Evolutionary conservation across 2,888 invertebrate genomes (phyloP).

Genomic region (Heliconius ethilla): DNA sequence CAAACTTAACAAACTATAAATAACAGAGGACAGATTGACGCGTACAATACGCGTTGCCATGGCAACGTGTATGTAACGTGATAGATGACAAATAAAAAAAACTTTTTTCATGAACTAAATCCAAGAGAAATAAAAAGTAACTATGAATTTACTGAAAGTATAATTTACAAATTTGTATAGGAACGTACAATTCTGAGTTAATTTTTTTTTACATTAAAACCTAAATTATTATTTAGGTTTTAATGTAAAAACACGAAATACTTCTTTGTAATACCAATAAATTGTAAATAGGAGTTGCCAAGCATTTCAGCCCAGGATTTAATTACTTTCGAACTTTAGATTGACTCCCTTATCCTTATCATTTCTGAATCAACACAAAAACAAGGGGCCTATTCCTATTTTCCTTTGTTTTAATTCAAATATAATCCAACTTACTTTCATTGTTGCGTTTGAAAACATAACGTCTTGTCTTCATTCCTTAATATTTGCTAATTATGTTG

Average conservation of each 20-base stretch:
- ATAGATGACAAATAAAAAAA: no score
- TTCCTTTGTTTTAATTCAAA: slow-evolving; percentile 36
- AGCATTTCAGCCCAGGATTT: slow-evolving; percentile 32
- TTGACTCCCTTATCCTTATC: slow-evolving; percentile 40
- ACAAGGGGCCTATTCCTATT: slow-evolving; percentile 35
- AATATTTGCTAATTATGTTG: no score
- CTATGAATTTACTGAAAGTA: background rate
- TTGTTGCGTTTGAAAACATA: slow-evolving; percentile 16
- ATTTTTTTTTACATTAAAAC: background rate
- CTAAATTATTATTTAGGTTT: no score
- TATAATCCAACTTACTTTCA: slow-evolving; percentile 29
- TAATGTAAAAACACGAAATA: background rate
- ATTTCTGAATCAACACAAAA: slow-evolving; percentile 39
- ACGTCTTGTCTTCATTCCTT: background rate
- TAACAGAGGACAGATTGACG: no score
- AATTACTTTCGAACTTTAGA: slow-evolving; percentile 41
- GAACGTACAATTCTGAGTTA: no score
- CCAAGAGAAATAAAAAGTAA: no score
- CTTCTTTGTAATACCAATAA: slow-evolving; percentile 1
- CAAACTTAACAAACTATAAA: no score
- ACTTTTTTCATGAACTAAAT: no score
- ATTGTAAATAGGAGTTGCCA: slow-evolving; percentile 15
- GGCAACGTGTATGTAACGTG: no score
- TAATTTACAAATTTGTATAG: no score
- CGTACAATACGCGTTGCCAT: no score